Percentiles rank a stretch among this genome's conserved stretches.
Evolutionary conservation across 2,888 invertebrate species (phyloP).

Genomic region (Kryphioiulus occultus): DNA sequence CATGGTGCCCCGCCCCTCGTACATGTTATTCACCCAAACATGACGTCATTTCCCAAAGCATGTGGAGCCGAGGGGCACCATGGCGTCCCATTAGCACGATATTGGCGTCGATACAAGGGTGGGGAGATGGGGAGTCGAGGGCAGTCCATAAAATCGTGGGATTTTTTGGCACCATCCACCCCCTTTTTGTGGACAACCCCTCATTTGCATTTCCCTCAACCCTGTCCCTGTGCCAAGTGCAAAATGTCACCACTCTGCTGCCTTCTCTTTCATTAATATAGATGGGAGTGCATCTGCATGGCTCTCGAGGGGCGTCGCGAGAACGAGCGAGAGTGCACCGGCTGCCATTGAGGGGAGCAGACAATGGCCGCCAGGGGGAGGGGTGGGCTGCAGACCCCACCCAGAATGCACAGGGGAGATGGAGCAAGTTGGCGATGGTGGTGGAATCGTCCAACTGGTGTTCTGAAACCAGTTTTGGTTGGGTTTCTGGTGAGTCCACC

Average conservation of each 20-base stretch:
- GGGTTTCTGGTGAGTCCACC: too few relatives aligned
- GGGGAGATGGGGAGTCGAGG: neutral
- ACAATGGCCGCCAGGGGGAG: neutral
- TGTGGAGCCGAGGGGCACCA: neutral
- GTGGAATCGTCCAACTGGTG: neutral
- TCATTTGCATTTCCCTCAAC: neutral
- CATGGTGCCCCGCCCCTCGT: neutral
- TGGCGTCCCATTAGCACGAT: neutral
- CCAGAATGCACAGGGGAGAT: neutral
- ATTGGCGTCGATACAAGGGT: neutral
- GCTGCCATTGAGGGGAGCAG: neutral
- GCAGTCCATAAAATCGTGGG: neutral
- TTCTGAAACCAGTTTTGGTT: too few relatives aligned
- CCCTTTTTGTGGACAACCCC: neutral
- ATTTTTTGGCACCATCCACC: neutral
- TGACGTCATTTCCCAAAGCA: neutral
- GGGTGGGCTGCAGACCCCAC: neutral
- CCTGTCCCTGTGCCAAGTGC: neutral
- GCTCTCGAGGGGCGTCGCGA: neutral
- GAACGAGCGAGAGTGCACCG: neutral
- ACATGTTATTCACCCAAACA: neutral
- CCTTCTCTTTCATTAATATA: neutral
- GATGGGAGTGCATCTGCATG: constrained; percentile 5
- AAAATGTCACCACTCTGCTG: neutral
- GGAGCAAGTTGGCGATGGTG: neutral